Conservation (phyloP, 92 coral and sea anemone genomes). For the Epizoanthus fatuus region DNA sequence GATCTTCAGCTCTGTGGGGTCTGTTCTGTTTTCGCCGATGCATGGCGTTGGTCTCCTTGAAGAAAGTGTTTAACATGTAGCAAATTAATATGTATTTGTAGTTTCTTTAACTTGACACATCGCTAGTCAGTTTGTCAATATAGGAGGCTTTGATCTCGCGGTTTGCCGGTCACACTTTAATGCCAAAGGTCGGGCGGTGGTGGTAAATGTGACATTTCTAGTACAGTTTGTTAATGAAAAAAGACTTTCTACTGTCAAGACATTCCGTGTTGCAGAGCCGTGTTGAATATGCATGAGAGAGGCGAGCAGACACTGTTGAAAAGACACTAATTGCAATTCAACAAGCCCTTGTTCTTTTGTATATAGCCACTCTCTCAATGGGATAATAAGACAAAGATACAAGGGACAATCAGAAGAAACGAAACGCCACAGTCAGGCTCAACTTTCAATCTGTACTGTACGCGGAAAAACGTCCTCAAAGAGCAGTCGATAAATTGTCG, state of each 20-base stretch:
- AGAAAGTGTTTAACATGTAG: constrained; percentile 91
- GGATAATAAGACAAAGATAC: constrained; percentile 7
- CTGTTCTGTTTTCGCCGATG: constrained; percentile 22
- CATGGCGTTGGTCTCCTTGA: constrained; percentile 53
- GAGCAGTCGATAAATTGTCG: not conserved
- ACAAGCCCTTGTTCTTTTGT: constrained; percentile 43
- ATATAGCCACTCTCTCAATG: constrained; percentile 19
- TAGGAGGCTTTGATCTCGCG: constrained; percentile 26
- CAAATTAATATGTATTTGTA: constrained; percentile 94
- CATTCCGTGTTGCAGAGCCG: constrained; percentile 59
- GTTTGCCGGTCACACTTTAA: constrained; percentile 22
- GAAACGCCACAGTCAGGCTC: not conserved
- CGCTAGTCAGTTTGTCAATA: constrained; percentile 64
- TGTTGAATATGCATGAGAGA: constrained; percentile 53
- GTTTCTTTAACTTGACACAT: constrained; percentile 88
- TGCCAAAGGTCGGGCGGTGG: constrained; percentile 24
- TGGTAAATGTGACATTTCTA: constrained; percentile 30
- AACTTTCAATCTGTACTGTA: not conserved
- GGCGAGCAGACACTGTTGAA: constrained; percentile 35
- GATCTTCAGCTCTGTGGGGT: constrained; percentile 7
- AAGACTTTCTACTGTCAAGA: constrained; percentile 26
- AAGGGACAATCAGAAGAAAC: constrained; percentile 31
- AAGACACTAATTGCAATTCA: constrained; percentile 36
- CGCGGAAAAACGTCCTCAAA: not conserved
- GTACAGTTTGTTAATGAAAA: constrained; percentile 50